These are phyloP conservation scores for Craterocephalus amniculus DNA, from an alignment of 2,797 vertebrate species.

Conservation along the genomic window DNA sequence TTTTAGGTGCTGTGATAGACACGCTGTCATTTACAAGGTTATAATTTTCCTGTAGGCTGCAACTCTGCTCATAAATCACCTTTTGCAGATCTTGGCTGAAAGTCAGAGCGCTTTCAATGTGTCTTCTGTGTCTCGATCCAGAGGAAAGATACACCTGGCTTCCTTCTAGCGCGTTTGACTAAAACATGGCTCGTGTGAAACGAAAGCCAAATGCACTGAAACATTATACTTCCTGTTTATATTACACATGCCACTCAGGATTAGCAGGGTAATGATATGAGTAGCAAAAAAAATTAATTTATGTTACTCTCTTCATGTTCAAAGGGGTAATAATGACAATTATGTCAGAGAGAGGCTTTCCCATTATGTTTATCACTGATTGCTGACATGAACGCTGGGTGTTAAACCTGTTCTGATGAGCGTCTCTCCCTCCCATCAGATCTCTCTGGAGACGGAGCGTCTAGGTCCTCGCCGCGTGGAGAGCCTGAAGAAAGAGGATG, in stretches of 20 bases:
- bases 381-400: too few relatives aligned
- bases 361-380: not conserved
- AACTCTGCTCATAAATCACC: not conserved
- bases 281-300: not conserved
- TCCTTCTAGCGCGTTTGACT: not conserved
- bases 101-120: not conserved
- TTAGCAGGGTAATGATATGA: not conserved
- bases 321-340: not conserved
- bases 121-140: not conserved
- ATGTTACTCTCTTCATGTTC: not conserved
- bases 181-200: not conserved
- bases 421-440: constrained; percentile 77
- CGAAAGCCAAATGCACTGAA: not conserved
- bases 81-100: not conserved
- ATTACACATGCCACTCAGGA: not conserved
- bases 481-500: constrained; percentile 91
- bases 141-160: not conserved
- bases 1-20: not conserved
- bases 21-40: not conserved
- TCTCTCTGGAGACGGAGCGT: constrained; percentile 95
- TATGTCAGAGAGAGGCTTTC: not conserved
- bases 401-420: not conserved
- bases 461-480: constrained; percentile 95
- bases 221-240: constrained; percentile 1
- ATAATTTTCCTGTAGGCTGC: not conserved